A percentile compares a stretch with the other conserved stretches of the same genome.
These are phyloP conservation scores for Mechanitis messenoides DNA, from an alignment of 2,888 invertebrate genomes.

Conservation along the genomic window DNA sequence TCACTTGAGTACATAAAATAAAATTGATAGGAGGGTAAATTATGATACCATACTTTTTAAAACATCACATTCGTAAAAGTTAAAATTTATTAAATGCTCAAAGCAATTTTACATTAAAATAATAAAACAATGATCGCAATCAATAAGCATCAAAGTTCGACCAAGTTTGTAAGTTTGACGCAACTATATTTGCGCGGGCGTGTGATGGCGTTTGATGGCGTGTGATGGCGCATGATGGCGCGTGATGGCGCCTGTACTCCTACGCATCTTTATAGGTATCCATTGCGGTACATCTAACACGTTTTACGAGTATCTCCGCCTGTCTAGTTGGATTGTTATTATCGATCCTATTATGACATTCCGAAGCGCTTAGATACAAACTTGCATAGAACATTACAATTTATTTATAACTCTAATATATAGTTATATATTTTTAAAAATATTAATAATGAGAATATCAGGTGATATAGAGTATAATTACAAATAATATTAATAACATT, in stretches of 20 bases:
- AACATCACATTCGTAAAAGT: no score
- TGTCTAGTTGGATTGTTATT: conserved; percentile 19
- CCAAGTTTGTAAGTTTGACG: conserved; percentile 25
- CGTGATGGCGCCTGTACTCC: conserved; percentile 39
- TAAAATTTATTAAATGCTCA: no score
- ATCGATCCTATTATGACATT: conserved; percentile 10
- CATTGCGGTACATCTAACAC: conserved; percentile 32
- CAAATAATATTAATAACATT: no score
- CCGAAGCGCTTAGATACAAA: neutral
- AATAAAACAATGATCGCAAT: neutral
- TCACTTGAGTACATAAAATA: no score
- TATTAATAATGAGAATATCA: no score
- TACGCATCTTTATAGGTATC: conserved; percentile 34
- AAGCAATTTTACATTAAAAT: neutral
- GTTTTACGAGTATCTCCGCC: conserved; percentile 28
- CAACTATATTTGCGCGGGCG: conserved; percentile 37
- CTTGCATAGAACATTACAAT: neutral
- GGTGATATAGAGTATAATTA: no score
- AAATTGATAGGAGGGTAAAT: no score
- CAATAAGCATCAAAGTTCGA: conserved; percentile 19
- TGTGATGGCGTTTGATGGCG: conserved; percentile 42
- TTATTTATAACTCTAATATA: neutral
- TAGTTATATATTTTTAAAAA: no score
- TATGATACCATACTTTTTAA: no score
- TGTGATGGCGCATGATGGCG: conserved; percentile 26